These are phyloP conservation scores for Aratinga solstitialis DNA, from an alignment of 2,797 vertebrate genomes.

Conservation along the genomic window DNA sequence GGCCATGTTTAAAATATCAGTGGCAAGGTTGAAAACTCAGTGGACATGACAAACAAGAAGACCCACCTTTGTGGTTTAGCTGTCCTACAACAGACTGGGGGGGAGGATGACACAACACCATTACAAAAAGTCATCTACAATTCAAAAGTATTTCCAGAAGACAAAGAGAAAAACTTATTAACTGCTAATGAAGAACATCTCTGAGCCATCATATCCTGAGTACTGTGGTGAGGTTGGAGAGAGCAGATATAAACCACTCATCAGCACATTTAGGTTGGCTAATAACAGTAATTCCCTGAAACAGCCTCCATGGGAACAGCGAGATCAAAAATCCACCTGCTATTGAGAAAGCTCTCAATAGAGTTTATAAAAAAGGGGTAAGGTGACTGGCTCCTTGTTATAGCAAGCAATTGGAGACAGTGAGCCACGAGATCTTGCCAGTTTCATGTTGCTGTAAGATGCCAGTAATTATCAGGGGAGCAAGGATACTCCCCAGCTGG, in stretches of 20 bases:
- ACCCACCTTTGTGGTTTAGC: neutral
- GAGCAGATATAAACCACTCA: neutral
- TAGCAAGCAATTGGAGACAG: neutral
- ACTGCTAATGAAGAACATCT: neutral
- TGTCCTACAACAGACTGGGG: fast-evolving
- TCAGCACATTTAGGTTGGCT: neutral
- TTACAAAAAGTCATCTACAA: neutral
- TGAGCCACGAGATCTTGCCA: neutral
- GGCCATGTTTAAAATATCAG: neutral
- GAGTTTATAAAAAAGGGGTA: neutral
- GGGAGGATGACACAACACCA: fast-evolving
- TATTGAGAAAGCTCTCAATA: neutral
- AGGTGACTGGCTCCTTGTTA: neutral
- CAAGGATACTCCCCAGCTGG: neutral
- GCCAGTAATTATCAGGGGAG: neutral
- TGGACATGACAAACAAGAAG: neutral
- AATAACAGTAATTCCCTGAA: neutral
- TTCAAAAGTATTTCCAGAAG: neutral
- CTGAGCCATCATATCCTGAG: neutral
- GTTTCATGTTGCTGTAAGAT: neutral
- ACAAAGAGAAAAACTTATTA: neutral
- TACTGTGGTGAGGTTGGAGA: neutral
- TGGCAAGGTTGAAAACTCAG: neutral
- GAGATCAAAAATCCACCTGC: neutral
- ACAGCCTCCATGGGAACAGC: neutral